Base-by-base conservation (phyloP, 2,888 invertebrate species). In the Drosophila buzzatii region DNA sequence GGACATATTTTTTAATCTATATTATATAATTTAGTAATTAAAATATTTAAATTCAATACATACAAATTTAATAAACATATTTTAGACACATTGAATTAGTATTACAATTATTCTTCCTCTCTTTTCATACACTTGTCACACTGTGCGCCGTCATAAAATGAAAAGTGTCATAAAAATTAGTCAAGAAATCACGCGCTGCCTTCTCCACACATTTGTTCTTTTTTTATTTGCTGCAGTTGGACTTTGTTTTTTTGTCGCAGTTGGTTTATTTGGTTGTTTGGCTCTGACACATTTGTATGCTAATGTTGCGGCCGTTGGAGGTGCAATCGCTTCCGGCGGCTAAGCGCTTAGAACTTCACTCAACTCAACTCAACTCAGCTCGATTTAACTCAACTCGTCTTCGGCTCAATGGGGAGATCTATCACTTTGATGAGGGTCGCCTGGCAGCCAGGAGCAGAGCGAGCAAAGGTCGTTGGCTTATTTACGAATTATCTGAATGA, bases 151-250 rank as follows among this genome's bases (percentile, higher is more conserved):
- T 73, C 86, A 85, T 89, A 82, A 85, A 85, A 72, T 90, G 86
- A 89, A 90, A 90, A 90, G 90, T 85, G 90, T 85, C 85, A 89
- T 89, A 90, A 90, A 85, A 85, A 85, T 85, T 85, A 85, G 85
- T 85, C 90, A 85, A 85, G 85, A 85, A 90, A 85, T 85, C 85
- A 82, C 86, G 89, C 83, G 89, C 83, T 76, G 79, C 57, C 83
- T 52, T 52, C 62, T 39, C 16, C 37, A 37, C 33, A 59, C 53
- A 63, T 37, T 31, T 49, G 64, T 62, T 56, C 67, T 37, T 57
- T 53, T 53, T 69, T 51, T 57, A 20, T 44, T 57, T 57, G 31
- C 59, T 39, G 52, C 55, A 62, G 27, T 47, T 45, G 37, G 31
- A 27, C 37, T 51, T 52, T 68, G 27, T 55, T 33, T 20, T 33